A percentile compares a stretch with the other conserved stretches of the same genome.
These are phyloP conservation scores for Bombycilla garrulus DNA, from an alignment of 2,113 vertebrate genomes.

Conservation along the genomic window DNA sequence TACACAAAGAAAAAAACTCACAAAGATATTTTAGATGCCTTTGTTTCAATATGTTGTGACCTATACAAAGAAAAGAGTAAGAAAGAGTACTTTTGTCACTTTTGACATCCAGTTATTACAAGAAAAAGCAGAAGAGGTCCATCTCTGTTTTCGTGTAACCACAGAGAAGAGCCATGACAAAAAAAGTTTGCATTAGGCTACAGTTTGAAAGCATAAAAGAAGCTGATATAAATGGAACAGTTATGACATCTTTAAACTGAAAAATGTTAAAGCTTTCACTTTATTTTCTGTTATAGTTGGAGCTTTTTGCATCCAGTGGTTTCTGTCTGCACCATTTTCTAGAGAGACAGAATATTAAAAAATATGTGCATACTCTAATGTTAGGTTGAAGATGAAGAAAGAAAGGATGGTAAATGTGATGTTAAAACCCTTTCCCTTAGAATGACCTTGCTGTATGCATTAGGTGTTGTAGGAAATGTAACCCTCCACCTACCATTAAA, in stretches of 20 bases:
- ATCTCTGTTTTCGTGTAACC: neutral
- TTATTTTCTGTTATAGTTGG: neutral
- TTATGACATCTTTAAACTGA: neutral
- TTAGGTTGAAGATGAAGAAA: neutral
- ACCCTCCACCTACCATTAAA: neutral
- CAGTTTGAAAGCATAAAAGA: neutral
- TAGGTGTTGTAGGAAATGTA: neutral
- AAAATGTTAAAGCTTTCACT: neutral
- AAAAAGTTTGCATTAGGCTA: neutral
- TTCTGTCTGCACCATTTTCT: rapidly evolving
- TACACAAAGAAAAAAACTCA: neutral
- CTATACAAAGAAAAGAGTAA: neutral
- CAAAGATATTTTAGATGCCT: neutral
- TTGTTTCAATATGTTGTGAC: neutral
- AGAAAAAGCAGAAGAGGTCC: neutral
- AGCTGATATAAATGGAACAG: neutral
- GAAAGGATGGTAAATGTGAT: neutral
- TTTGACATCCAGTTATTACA: neutral
- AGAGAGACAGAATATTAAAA: neutral
- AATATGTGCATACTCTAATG: neutral
- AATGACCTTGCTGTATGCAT: neutral
- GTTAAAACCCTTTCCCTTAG: neutral
- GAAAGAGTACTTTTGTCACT: neutral
- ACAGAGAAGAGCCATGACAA: neutral
- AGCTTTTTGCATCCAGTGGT: neutral